Percentiles rank a stretch among this genome's conserved stretches.
phyloP scores from a whole-genome alignment of 2,888 invertebrate species.

The Atethmia centrago region DNA sequence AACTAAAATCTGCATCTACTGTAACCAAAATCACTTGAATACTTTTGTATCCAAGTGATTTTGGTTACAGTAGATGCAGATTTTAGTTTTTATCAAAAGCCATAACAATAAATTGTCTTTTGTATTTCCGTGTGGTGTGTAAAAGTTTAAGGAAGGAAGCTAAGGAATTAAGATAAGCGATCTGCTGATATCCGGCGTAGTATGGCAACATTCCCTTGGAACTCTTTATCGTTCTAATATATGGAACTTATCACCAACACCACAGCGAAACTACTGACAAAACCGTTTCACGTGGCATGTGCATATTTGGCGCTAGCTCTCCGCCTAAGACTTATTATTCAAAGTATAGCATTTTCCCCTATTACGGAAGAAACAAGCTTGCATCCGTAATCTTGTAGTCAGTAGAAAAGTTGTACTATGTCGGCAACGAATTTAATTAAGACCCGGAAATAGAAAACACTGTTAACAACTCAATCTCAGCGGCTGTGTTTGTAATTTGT shows the following conservation, averaged over 20 bases:
- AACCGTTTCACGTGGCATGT: neutral
- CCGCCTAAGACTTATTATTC: conserved; percentile 52
- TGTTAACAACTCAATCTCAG: conserved; percentile 52
- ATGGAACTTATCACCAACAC: conserved; percentile 18
- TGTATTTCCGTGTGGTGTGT: conserved; percentile 2
- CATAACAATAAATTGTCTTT: conserved; percentile 35
- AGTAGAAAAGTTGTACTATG: conserved; percentile 63
- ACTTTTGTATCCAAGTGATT: neutral
- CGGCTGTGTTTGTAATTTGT: conserved; percentile 42
- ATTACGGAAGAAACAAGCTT: conserved; percentile 49
- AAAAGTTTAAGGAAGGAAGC: conserved; percentile 25
- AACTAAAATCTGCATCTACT: no score
- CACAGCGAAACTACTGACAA: conserved; percentile 1
- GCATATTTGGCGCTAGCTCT: conserved; percentile 30
- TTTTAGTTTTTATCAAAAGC: conserved; percentile 10
- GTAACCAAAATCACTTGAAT: no score
- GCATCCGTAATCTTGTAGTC: conserved; percentile 55
- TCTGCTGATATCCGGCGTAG: conserved; percentile 29
- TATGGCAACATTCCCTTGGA: conserved; percentile 2
- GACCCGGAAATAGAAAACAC: conserved; percentile 56
- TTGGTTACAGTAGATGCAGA: no score
- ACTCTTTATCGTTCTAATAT: conserved; percentile 8
- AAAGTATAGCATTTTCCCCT: conserved; percentile 34
- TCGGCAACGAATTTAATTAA: conserved; percentile 64
- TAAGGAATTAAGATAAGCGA: conserved; percentile 34